Percentiles rank a stretch among this genome's conserved stretches.
Conservation (phyloP, 2,113 vertebrate species). For the Heloderma charlesbogerti region DNA sequence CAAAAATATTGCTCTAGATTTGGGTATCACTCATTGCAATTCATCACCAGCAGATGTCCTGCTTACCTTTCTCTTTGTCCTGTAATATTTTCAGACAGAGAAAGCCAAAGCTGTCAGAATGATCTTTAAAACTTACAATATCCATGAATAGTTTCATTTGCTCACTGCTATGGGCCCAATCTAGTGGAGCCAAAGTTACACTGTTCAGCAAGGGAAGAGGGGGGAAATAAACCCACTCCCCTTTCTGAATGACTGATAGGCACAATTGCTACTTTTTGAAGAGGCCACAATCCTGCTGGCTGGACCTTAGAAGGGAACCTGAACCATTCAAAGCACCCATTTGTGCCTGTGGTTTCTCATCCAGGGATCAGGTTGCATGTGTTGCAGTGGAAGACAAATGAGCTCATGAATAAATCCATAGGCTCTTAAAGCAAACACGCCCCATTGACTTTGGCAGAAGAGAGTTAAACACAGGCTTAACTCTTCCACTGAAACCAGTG, state of each 20-base stretch:
- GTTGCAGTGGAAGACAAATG: background rate
- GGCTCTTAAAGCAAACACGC: background rate
- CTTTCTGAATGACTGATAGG: background rate
- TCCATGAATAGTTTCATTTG: background rate
- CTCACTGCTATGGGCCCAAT: background rate
- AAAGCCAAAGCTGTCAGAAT: background rate
- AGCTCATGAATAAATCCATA: background rate
- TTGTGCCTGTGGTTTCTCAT: background rate
- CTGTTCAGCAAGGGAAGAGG: background rate
- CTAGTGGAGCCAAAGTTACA: background rate
- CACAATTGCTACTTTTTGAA: background rate
- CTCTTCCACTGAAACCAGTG: background rate
- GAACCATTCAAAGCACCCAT: background rate
- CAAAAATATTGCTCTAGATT: background rate
- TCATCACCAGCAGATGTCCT: constrained; percentile 54
- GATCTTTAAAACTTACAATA: background rate
- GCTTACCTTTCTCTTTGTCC: constrained; percentile 37
- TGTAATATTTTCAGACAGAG: rapidly evolving
- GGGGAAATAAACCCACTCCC: background rate
- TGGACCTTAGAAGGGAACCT: background rate
- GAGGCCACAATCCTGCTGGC: background rate
- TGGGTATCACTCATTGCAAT: constrained; percentile 13
- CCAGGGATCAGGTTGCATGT: background rate
- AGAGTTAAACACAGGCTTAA: background rate
- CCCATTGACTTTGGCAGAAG: too few relatives aligned